These are phyloP conservation scores for Daboia siamensis DNA, from an alignment of 2,113 vertebrate genomes.

Conservation along the genomic window DNA sequence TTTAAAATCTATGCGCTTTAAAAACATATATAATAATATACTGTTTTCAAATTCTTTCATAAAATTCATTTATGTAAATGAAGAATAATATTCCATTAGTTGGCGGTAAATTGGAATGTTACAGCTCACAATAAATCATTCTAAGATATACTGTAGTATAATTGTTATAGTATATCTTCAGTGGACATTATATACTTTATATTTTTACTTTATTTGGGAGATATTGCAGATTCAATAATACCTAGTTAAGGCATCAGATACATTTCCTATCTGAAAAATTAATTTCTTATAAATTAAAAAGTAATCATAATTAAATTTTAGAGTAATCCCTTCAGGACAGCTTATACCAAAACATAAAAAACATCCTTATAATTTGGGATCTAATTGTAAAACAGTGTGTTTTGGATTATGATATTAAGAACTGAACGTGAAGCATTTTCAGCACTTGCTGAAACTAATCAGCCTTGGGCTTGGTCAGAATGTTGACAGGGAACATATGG, in stretches of 20 bases:
- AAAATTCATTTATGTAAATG: background rate
- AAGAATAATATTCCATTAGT: background rate
- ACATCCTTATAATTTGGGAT: background rate
- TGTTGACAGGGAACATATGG: background rate
- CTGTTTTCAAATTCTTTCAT: background rate
- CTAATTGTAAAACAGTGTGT: background rate
- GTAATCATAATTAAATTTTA: too few species aligned
- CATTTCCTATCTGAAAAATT: background rate
- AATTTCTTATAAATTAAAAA: background rate
- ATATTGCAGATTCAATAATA: background rate
- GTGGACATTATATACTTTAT: background rate
- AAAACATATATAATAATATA: background rate
- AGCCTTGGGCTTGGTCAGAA: background rate
- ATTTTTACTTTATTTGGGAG: background rate
- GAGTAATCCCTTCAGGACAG: background rate
- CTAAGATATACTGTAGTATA: background rate
- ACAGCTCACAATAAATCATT: background rate
- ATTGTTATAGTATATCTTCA: background rate
- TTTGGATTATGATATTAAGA: background rate
- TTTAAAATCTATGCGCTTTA: background rate
- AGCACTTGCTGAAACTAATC: background rate
- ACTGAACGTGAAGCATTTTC: background rate
- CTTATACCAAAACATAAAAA: background rate
- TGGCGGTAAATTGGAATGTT: background rate
- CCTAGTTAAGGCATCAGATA: background rate